Evolutionary conservation across 2,113 vertebrate species (phyloP).

Genomic region (Rutilus rutilus): DNA sequence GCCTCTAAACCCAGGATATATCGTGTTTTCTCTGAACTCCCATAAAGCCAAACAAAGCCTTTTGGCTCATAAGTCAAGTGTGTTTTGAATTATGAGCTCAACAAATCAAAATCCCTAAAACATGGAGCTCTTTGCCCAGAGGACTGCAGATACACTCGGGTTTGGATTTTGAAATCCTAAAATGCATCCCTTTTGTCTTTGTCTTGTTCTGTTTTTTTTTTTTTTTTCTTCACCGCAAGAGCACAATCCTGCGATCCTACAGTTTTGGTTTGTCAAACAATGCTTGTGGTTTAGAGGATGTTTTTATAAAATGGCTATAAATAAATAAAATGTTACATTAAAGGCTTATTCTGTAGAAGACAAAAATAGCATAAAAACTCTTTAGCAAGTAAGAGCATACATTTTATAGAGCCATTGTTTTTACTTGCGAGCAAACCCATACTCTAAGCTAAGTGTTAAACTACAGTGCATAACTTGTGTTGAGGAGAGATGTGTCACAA

Average conservation of each 20-base stretch:
- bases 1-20: slow-evolving; percentile 52
- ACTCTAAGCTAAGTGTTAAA: not conserved
- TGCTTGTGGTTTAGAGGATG: not conserved
- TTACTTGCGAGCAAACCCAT: not conserved
- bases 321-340: not conserved
- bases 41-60: slow-evolving; percentile 68
- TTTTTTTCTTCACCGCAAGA: slow-evolving; percentile 63
- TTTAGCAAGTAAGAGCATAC: not conserved
- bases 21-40: slow-evolving; percentile 54
- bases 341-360: not conserved
- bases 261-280: slow-evolving; percentile 19
- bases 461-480: not conserved
- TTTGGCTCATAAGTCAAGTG: slow-evolving; percentile 67
- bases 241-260: slow-evolving; percentile 30
- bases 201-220: slow-evolving; percentile 5
- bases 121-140: slow-evolving; percentile 69
- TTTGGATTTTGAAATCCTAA: slow-evolving; percentile 62
- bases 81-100: slow-evolving; percentile 80
- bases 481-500: not conserved
- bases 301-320: slow-evolving; percentile 9
- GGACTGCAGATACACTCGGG: slow-evolving; percentile 65
- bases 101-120: slow-evolving; percentile 75
- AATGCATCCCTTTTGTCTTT: slow-evolving; percentile 65
- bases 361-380: not conserved
- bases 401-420: not conserved